phyloP scores from a whole-genome alignment of 2,797 vertebrate species.

The Eulemur coronatus region DNA sequence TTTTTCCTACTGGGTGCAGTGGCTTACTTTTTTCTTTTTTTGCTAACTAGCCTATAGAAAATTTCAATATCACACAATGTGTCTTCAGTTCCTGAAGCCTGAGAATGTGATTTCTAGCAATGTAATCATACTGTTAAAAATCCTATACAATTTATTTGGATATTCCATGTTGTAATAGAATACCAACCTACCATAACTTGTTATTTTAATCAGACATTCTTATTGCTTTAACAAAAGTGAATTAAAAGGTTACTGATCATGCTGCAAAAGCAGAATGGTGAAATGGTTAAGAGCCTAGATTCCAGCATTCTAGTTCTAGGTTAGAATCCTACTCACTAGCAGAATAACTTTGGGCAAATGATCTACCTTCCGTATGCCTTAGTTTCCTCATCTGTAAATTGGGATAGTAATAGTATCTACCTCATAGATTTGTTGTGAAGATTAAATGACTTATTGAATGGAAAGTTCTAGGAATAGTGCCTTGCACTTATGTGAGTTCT shows the following conservation, averaged over 20 bases:
- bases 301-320: neutral
- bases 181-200: neutral
- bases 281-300: neutral
- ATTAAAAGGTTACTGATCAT: neutral
- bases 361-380: neutral
- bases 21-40: neutral
- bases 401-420: neutral
- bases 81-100: neutral
- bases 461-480: neutral
- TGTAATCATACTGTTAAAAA: neutral
- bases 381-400: constrained; percentile 18
- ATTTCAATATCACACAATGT: neutral
- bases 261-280: neutral
- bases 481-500: neutral
- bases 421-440: neutral
- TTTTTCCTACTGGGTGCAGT: neutral
- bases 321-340: neutral
- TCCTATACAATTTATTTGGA: neutral
- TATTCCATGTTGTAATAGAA: neutral
- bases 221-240: neutral
- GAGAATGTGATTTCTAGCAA: constrained; percentile 16
- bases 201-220: neutral
- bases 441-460: constrained; percentile 17
- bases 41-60: constrained; percentile 18
- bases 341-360: neutral